Evolutionary conservation across 2,888 invertebrate species (phyloP).

Genomic region (Physocephala rufipes): DNA sequence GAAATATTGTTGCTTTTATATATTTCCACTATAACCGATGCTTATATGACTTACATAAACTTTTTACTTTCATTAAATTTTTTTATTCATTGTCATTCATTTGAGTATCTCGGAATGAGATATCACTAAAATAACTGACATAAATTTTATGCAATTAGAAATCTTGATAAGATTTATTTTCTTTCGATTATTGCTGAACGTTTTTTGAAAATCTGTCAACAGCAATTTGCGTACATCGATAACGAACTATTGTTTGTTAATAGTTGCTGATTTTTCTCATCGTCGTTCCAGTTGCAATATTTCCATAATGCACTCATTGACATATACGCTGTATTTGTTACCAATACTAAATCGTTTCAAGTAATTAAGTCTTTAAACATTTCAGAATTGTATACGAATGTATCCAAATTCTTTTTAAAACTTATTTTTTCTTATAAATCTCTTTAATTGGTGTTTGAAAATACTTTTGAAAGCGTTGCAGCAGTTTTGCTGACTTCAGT

Average conservation of each 20-base stretch:
- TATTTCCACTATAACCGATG: not conserved
- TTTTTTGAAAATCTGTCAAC: constrained; percentile 31
- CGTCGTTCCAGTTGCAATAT: not conserved
- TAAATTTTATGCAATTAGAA: constrained; percentile 16
- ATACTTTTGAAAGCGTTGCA: too few species aligned
- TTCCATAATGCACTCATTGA: too few species aligned
- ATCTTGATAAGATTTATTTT: constrained; percentile 11
- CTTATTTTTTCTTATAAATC: too few species aligned
- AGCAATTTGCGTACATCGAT: constrained; percentile 22
- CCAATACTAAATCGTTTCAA: too few species aligned
- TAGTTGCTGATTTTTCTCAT: constrained; percentile 14
- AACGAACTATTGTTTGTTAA: constrained; percentile 1
- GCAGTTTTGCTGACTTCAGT: too few species aligned
- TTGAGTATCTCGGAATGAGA: not conserved
- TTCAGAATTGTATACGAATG: too few species aligned
- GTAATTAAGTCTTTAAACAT: too few species aligned
- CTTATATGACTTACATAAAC: not conserved
- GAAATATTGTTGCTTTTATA: constrained; percentile 21
- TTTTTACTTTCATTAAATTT: not conserved
- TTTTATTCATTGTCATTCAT: not conserved
- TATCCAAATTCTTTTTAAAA: too few species aligned
- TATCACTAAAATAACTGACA: constrained; percentile 11
- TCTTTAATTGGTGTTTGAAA: too few species aligned
- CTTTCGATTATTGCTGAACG: not conserved
- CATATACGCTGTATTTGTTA: too few species aligned